Conservation (phyloP, 2,113 vertebrate species). For the Rhagologus leucostigma region DNA sequence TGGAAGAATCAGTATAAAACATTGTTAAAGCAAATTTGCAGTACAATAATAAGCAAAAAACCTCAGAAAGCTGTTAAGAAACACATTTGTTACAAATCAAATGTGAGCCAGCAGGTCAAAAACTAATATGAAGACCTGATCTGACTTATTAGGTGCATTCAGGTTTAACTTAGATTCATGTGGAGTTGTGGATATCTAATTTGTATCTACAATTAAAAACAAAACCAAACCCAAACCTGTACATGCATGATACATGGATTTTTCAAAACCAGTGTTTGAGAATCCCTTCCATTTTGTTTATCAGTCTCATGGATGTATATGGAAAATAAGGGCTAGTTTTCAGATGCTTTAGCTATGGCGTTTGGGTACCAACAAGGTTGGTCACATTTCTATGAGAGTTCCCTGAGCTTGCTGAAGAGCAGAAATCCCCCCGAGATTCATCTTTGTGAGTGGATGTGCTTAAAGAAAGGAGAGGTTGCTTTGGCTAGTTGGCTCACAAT, state of each 20-base stretch:
- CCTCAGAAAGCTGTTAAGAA: not conserved
- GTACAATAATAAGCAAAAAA: not conserved
- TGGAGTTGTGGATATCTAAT: not conserved
- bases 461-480: not conserved
- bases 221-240: not conserved
- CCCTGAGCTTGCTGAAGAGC: not conserved
- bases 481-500: not conserved
- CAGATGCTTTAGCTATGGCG: not conserved
- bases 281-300: not conserved
- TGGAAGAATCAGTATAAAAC: not conserved
- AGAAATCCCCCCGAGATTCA: accelerated
- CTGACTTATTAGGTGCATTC: not conserved
- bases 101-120: not conserved
- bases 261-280: not conserved
- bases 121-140: not conserved
- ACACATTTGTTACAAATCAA: not conserved
- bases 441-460: not conserved
- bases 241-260: not conserved
- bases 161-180: not conserved
- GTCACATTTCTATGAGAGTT: not conserved
- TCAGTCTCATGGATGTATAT: not conserved
- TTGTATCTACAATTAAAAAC: not conserved
- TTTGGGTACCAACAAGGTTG: not conserved
- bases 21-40: not conserved
- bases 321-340: not conserved